Evolutionary conservation across 1,140 invertebrate species (phyloP).

Genomic region (Notospermus geniculatus): DNA sequence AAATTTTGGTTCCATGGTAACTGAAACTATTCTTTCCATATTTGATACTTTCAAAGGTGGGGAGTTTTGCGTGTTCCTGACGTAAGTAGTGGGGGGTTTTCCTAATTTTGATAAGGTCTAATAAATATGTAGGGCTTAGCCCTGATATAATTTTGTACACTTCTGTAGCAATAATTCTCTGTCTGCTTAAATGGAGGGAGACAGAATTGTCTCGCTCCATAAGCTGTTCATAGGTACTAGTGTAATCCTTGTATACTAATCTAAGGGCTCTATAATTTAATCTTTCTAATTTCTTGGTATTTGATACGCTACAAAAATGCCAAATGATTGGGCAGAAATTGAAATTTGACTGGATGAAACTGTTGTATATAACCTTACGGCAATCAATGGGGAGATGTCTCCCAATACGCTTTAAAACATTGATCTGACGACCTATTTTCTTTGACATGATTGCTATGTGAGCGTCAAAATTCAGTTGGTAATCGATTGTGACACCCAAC

Average conservation of each 20-base stretch:
- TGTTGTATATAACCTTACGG: not conserved
- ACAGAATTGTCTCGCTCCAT: too few relatives aligned
- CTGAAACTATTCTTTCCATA: too few relatives aligned
- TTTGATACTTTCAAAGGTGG: too few relatives aligned
- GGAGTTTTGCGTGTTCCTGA: too few relatives aligned
- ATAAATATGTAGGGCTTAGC: too few relatives aligned
- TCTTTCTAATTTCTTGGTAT: slow-evolving; percentile 9
- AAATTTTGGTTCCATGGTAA: too few relatives aligned
- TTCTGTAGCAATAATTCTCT: too few relatives aligned
- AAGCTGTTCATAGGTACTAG: not conserved
- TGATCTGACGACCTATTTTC: slow-evolving; percentile 1
- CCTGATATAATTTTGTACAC: too few relatives aligned
- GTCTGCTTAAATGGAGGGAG: too few relatives aligned
- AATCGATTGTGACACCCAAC: slow-evolving; percentile 2
- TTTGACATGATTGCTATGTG: not conserved
- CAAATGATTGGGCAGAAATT: slow-evolving; percentile 13
- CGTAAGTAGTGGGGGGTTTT: too few relatives aligned
- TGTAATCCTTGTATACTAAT: slow-evolving; percentile 9
- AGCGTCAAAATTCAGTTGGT: slow-evolving; percentile 4
- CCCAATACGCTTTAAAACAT: not conserved
- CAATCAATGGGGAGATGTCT: not conserved
- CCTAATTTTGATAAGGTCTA: too few relatives aligned
- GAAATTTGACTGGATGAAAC: slow-evolving; percentile 13
- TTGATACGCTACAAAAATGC: slow-evolving; percentile 13
- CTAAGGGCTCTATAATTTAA: slow-evolving; percentile 11